A percentile compares a stretch with the other conserved stretches of the same genome.
These are phyloP conservation scores for Labroides dimidiatus DNA, from an alignment of 2,797 vertebrate genomes.

Conservation along the genomic window DNA sequence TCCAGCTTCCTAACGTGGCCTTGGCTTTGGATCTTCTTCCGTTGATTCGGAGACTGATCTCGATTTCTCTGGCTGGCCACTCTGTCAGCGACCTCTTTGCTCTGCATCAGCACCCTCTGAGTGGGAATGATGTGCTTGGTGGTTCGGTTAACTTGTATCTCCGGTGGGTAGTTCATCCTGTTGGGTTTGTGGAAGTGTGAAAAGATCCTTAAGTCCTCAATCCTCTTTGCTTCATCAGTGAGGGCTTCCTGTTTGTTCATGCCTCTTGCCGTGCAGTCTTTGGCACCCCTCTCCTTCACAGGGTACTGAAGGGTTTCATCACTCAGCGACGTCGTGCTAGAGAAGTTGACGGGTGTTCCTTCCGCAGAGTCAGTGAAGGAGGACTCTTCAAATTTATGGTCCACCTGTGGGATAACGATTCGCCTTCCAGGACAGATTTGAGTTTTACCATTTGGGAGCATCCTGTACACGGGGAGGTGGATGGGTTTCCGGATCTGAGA, in stretches of 20 bases:
- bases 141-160: constrained; percentile 71
- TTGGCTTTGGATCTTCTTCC: constrained; percentile 77
- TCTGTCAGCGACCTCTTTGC: constrained; percentile 83
- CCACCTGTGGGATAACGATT: constrained; percentile 80
- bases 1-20: constrained; percentile 73
- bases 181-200: constrained; percentile 86
- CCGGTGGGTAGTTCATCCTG: constrained; percentile 69
- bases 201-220: constrained; percentile 85
- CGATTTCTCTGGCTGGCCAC: constrained; percentile 82
- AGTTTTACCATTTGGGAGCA: constrained; percentile 89
- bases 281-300: constrained; percentile 77
- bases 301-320: constrained; percentile 94
- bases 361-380: constrained; percentile 93
- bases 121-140: constrained; percentile 80
- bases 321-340: constrained; percentile 92
- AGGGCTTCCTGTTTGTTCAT: constrained; percentile 77
- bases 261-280: constrained; percentile 71
- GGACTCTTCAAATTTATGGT: constrained; percentile 88
- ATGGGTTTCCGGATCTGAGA: constrained; percentile 85
- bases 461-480: constrained; percentile 94
- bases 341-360: constrained; percentile 93
- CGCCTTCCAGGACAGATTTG: constrained; percentile 80
- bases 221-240: constrained; percentile 82
- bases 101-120: constrained; percentile 84
- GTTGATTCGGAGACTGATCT: constrained; percentile 82